phyloP scores from a whole-genome alignment of 2,797 vertebrate species.

The Decapterus maruadsi region DNA sequence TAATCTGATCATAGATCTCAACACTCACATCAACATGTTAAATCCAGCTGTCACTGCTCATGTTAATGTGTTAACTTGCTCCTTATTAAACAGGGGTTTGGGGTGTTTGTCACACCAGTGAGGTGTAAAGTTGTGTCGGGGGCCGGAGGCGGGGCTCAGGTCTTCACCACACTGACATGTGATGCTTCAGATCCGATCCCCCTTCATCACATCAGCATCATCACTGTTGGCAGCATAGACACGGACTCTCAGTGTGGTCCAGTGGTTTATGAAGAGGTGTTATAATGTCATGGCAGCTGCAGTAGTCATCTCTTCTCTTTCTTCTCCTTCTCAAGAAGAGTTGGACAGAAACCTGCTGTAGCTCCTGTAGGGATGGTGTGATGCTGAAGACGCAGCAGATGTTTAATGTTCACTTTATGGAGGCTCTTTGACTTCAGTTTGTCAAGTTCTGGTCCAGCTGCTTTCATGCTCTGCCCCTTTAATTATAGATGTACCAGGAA shows the following conservation, averaged over 20 bases:
- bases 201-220: constrained; percentile 3
- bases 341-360: too few relatives aligned
- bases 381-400: neutral
- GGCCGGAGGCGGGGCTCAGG: constrained; percentile 15
- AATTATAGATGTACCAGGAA: too few relatives aligned
- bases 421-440: too few relatives aligned
- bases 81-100: neutral
- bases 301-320: neutral
- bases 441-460: too few relatives aligned
- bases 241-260: neutral
- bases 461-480: too few relatives aligned
- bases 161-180: constrained; percentile 4
- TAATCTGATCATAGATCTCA: too few relatives aligned
- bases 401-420: neutral
- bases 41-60: neutral
- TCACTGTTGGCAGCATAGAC: neutral
- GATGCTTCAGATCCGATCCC: constrained; percentile 19
- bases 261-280: neutral
- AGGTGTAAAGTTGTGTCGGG: constrained; percentile 5
- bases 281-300: neutral
- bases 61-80: neutral
- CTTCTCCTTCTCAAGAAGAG: too few relatives aligned
- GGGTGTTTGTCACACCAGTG: constrained; percentile 11
- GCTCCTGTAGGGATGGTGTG: too few relatives aligned
- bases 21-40: neutral